These are phyloP conservation scores for Drymonia ruficornis DNA, from an alignment of 2,888 invertebrate species.

Conservation along the genomic window DNA sequence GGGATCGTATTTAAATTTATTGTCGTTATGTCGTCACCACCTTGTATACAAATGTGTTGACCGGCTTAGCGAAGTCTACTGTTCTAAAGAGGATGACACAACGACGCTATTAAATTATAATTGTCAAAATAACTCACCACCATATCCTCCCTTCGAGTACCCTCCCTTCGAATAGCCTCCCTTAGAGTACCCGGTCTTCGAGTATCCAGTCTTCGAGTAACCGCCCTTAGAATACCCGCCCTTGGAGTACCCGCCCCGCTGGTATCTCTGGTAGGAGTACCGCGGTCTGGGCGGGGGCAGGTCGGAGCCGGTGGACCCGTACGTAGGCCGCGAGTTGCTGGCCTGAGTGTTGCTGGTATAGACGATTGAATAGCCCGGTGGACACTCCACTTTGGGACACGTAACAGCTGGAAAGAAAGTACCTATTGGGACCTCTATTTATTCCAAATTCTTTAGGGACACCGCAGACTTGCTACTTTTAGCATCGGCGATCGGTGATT, in stretches of 20 bases:
- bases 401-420: constrained; percentile 54
- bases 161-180: constrained; percentile 60
- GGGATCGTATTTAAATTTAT: no score
- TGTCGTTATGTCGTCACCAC: no score
- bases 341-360: constrained; percentile 55
- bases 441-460: no score
- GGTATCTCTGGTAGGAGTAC: constrained; percentile 66
- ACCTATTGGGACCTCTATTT: background rate
- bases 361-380: constrained; percentile 85
- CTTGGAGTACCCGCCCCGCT: constrained; percentile 57
- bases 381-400: constrained; percentile 85
- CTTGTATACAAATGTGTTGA: no score
- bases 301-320: constrained; percentile 84
- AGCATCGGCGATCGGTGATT: no score
- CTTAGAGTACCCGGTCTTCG: constrained; percentile 55
- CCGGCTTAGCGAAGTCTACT: no score
- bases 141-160: constrained; percentile 54
- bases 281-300: constrained; percentile 68
- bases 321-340: constrained; percentile 84
- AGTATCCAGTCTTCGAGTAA: constrained; percentile 48
- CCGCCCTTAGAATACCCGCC: constrained; percentile 53
- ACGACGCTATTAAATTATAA: no score
- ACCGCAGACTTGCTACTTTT: no score
- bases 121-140: constrained; percentile 11
- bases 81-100: no score